Percentiles rank a stretch among this genome's conserved stretches.
Evolutionary conservation across 2,888 invertebrate species (phyloP).

Genomic region (Lepetodrilus schrolli): DNA sequence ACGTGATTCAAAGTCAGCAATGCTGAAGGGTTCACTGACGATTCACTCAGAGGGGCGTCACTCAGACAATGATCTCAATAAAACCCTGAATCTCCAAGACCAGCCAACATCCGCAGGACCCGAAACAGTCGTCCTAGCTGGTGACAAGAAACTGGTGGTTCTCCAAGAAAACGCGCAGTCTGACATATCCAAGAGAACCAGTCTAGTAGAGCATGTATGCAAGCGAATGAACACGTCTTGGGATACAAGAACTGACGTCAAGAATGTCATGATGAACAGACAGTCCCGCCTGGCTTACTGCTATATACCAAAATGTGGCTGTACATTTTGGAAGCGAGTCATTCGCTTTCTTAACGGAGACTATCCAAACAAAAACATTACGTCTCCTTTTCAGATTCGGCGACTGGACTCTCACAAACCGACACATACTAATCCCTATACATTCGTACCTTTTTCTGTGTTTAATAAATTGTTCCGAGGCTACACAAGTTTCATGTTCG

Average conservation of each 20-base stretch:
- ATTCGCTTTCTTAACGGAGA: conserved; percentile 6
- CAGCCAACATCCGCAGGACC: too few relatives aligned
- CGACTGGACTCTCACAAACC: neutral
- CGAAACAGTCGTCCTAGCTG: too few relatives aligned
- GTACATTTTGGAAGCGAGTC: conserved; percentile 8
- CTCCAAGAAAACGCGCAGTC: too few relatives aligned
- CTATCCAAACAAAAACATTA: neutral
- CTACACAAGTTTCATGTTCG: conserved; percentile 9
- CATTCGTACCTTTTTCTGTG: neutral
- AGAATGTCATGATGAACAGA: neutral
- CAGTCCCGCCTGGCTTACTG: neutral
- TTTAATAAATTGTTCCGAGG: neutral
- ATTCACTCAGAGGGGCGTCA: too few relatives aligned
- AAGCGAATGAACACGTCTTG: neutral
- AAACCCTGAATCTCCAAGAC: too few relatives aligned
- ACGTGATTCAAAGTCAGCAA: too few relatives aligned
- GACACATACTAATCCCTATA: neutral
- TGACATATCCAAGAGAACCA: neutral
- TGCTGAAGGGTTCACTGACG: too few relatives aligned
- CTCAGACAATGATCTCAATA: too few relatives aligned
- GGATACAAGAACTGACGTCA: neutral
- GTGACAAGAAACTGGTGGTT: too few relatives aligned
- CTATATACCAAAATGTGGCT: neutral
- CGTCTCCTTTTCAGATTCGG: neutral
- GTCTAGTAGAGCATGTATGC: neutral